Conservation (phyloP, 2,797 vertebrate genomes). For the Peromyscus eremicus region DNA sequence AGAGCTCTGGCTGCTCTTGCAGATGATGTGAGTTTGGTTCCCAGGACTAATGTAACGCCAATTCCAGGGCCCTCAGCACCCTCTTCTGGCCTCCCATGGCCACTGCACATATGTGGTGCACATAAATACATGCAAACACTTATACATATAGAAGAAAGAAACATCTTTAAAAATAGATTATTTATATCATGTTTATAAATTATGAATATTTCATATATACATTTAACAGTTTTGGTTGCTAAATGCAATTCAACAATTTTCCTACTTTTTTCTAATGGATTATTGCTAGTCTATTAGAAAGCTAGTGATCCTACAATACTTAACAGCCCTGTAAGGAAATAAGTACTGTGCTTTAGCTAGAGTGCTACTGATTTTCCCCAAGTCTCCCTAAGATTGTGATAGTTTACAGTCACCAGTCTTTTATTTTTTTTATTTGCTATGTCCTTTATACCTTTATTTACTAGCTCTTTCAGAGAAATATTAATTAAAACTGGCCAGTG, state of each 20-base stretch:
- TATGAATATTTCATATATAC: neutral
- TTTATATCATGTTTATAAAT: neutral
- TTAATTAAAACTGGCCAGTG: neutral
- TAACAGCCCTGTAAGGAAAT: neutral
- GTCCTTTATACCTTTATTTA: constrained; percentile 1
- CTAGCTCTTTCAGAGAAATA: constrained; percentile 21
- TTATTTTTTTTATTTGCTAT: neutral
- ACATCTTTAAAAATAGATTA: neutral
- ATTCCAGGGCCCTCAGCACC: neutral
- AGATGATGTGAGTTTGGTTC: neutral
- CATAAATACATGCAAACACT: neutral
- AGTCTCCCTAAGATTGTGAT: neutral
- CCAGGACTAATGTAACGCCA: neutral
- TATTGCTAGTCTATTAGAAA: neutral
- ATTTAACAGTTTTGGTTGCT: constrained; percentile 1
- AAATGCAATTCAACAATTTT: neutral
- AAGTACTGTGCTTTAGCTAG: neutral
- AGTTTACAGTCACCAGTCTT: neutral
- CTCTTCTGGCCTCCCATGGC: neutral
- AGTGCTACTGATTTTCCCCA: constrained; percentile 6
- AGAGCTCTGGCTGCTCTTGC: neutral
- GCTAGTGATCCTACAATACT: neutral
- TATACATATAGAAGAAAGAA: neutral
- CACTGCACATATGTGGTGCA: neutral
- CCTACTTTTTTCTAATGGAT: neutral